A percentile compares a stretch with the other conserved stretches of the same genome.
phyloP scores from a whole-genome alignment of 2,113 vertebrate genomes.

The Seriola quinqueradiata region DNA sequence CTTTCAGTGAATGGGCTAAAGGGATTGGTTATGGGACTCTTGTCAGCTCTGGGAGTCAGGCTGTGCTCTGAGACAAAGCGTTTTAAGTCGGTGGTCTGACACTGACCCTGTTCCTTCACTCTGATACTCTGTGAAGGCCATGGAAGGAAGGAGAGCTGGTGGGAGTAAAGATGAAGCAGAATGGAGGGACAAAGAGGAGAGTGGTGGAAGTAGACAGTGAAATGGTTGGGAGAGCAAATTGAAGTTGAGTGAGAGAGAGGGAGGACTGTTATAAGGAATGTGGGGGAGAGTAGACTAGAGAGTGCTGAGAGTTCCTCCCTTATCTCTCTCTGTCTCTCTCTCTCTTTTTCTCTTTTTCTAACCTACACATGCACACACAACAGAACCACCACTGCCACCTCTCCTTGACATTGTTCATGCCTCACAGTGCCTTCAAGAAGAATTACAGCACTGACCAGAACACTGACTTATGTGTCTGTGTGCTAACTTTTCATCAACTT shows the following conservation, averaged over 20 bases:
- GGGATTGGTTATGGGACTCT: slow-evolving; percentile 54
- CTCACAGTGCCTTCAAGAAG: slow-evolving; percentile 50
- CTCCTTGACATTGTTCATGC: slow-evolving; percentile 69
- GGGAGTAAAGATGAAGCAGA: slow-evolving; percentile 42
- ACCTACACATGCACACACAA: slow-evolving; percentile 25
- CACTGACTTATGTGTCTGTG: background rate
- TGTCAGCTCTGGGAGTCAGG: slow-evolving; percentile 48
- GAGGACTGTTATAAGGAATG: slow-evolving; percentile 85
- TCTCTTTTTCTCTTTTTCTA: slow-evolving; percentile 22
- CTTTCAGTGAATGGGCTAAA: slow-evolving; percentile 43
- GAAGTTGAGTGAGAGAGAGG: slow-evolving; percentile 18
- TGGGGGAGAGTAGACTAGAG: slow-evolving; percentile 88
- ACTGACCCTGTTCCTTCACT: slow-evolving; percentile 36
- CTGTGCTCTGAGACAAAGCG: slow-evolving; percentile 30
- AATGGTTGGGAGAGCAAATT: slow-evolving; percentile 28
- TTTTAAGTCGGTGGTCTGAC: slow-evolving; percentile 40
- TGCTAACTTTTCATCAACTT: background rate
- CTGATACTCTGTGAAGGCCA: slow-evolving; percentile 51
- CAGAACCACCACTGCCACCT: slow-evolving; percentile 16
- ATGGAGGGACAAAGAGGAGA: slow-evolving; percentile 23
- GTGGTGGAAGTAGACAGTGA: slow-evolving; percentile 22
- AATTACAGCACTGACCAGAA: slow-evolving; percentile 27
- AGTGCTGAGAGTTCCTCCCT: slow-evolving; percentile 77
- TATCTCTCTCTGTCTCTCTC: slow-evolving; percentile 49
- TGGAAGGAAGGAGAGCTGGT: slow-evolving; percentile 28